phyloP scores from a whole-genome alignment of 2,113 vertebrate species.

The Peucedramus taeniatus region DNA sequence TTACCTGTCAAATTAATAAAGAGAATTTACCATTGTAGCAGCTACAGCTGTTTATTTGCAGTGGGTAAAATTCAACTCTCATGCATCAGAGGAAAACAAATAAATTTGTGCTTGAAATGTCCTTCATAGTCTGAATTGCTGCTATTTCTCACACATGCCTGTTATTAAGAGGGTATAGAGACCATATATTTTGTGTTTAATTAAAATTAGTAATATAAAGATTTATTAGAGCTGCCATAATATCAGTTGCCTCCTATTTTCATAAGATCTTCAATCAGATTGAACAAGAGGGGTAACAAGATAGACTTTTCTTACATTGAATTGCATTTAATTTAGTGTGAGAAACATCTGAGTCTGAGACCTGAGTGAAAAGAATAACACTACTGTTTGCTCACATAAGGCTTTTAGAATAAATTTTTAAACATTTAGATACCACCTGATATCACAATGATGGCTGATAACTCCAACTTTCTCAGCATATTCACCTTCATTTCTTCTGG shows the following conservation, averaged over 20 bases:
- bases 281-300: not conserved
- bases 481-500: not conserved
- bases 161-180: not conserved
- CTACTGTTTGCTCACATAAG: not conserved
- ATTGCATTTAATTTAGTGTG: not conserved
- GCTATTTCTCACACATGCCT: not conserved
- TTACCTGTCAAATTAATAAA: not conserved
- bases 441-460: not conserved
- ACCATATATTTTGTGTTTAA: not conserved
- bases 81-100: not conserved
- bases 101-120: not conserved
- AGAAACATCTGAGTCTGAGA: not conserved
- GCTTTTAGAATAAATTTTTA: not conserved
- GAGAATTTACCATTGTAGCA: not conserved
- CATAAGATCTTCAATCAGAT: not conserved
- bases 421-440: not conserved
- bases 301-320: not conserved
- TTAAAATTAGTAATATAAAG: not conserved
- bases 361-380: not conserved
- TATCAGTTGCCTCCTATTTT: not conserved
- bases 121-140: not conserved
- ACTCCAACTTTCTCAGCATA: not conserved
- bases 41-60: not conserved
- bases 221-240: not conserved
- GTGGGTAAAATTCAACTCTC: not conserved